A percentile compares a stretch with the other conserved stretches of the same genome.
Evolutionary conservation across 2,888 invertebrate genomes (phyloP).

Genomic region (Yponomeuta cagnagella): DNA sequence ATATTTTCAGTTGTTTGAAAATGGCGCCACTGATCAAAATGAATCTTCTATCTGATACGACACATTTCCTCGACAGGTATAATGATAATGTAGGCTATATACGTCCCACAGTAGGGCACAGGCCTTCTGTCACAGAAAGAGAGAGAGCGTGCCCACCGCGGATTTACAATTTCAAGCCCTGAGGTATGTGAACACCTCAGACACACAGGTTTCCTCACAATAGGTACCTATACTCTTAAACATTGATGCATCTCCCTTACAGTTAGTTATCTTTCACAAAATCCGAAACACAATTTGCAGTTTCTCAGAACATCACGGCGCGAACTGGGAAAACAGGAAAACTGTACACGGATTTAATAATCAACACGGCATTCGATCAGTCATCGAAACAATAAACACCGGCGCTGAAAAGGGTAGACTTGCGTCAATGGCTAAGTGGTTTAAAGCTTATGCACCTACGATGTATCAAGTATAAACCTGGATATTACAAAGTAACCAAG

Average conservation of each 20-base stretch:
- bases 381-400: neutral
- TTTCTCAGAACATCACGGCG: neutral
- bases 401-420: neutral
- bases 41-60: too few species aligned
- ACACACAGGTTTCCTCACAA: too few species aligned
- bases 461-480: neutral
- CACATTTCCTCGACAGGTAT: too few species aligned
- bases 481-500: too few species aligned
- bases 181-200: too few species aligned
- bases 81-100: too few species aligned
- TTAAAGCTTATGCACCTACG: neutral
- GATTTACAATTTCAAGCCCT: too few species aligned
- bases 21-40: too few species aligned
- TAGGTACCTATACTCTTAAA: neutral
- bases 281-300: neutral
- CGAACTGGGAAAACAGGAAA: neutral
- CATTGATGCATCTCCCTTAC: neutral
- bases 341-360: neutral
- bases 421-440: conserved; percentile 14
- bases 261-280: neutral
- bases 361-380: neutral
- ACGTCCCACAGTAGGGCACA: too few species aligned
- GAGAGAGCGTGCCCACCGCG: too few species aligned
- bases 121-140: too few species aligned
- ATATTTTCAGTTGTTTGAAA: too few species aligned